Percentiles rank a stretch among this genome's conserved stretches.
Conservation (phyloP, 2,797 vertebrate genomes). For the Falco rusticolus region DNA sequence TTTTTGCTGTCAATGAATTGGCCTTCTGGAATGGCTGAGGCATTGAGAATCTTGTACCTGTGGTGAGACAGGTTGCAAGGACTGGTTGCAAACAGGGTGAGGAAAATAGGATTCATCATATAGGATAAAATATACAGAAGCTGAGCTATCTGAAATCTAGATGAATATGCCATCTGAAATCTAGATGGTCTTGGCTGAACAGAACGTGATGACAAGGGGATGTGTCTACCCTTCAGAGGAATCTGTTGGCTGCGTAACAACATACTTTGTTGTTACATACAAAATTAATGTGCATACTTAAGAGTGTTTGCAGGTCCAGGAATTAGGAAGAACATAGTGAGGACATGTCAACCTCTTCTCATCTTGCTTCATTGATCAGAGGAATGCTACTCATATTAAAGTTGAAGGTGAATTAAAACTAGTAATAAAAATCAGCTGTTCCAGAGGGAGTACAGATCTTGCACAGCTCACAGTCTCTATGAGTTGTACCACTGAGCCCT, state of each 20-base stretch:
- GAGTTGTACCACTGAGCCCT: background rate
- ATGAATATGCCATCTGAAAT: background rate
- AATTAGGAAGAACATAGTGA: background rate
- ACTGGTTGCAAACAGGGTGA: background rate
- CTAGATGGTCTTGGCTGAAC: background rate
- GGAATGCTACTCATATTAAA: background rate
- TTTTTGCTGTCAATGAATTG: slow-evolving; percentile 93
- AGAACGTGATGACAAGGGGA: background rate
- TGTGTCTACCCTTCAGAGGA: background rate
- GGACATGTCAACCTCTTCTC: background rate
- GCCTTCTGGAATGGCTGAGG: slow-evolving; percentile 88
- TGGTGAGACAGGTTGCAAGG: slow-evolving; percentile 16
- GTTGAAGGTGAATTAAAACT: background rate
- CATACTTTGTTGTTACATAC: background rate
- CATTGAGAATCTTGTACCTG: slow-evolving; percentile 90
- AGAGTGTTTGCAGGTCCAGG: background rate
- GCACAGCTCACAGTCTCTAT: background rate
- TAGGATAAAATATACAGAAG: background rate
- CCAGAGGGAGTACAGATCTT: background rate
- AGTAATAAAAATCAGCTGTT: background rate
- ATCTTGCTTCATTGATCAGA: background rate
- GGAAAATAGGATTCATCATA: background rate
- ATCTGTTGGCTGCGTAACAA: background rate
- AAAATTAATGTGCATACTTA: background rate
- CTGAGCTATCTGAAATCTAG: background rate